Base-by-base conservation (phyloP, 2,888 invertebrate genomes). In the Syritta pipiens region DNA sequence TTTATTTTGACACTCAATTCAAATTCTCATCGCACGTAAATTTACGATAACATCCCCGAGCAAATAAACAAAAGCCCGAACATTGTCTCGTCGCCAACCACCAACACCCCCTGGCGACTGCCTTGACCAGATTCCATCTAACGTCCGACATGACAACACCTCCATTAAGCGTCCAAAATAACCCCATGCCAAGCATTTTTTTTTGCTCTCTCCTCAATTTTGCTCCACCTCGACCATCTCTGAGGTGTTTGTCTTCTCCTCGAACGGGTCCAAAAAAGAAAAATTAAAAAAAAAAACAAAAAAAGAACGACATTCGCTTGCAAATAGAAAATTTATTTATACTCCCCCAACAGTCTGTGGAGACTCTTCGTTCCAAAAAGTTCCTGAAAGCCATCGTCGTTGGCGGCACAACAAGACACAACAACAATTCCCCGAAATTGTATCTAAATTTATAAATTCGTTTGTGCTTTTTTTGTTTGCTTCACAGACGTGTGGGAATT, bases 381-480 rank as follows among this genome's bases (percentile, higher is more conserved):
- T 20, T 9, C 20, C n/a, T n/a, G n/a, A n/a, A n/a, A n/a, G n/a
- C n/a, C n/a, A n/a, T n/a, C n/a, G n/a, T n/a, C n/a, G n/a, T n/a
- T n/a, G n/a, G n/a, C n/a, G n/a, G n/a, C n/a, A n/a, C n/a, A n/a
- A n/a, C n/a, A 7, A 32, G 17, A 6, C 14, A 19, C n/a, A 28
- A 22, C 12, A 22, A 42, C 3, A n/a, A 20, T 37, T 24, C n/a
- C 57, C n/a, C n/a, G 32, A 35, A 44, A 17, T 48, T 48, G 24
- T 20, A 19, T 69, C 69, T 69, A 69, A 44, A 60, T 42, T 51
- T 69, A 60, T 49, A 48, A n/a, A n/a, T n/a, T n/a, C 48, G 2
- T 40, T 10, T 49, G 57, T 59, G 68, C 68, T 68, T n/a, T n/a
- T 37, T 37, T 37, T 28, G 28, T 68, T 55, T 44, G n/a, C n/a